A percentile compares a stretch with the other conserved stretches of the same genome.
Conservation (phyloP, 2,113 vertebrate species). For the Agelaius phoeniceus region DNA sequence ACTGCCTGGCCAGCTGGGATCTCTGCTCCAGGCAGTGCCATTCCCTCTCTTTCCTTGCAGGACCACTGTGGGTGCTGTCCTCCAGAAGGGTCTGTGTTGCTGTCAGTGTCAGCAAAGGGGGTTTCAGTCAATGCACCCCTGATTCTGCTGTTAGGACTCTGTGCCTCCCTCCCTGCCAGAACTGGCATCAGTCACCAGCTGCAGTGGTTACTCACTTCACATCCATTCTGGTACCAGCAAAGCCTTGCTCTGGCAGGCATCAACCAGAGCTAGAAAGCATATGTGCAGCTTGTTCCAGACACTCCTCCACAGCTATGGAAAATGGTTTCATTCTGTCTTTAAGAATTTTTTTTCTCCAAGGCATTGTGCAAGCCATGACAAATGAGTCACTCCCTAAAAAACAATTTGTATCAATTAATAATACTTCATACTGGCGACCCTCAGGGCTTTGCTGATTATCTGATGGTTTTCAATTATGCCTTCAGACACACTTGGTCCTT, state of each 20-base stretch:
- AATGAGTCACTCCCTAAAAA: neutral
- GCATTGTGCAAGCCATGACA: neutral
- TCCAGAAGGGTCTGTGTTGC: fast-evolving
- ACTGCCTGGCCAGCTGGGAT: neutral
- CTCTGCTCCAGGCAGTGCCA: neutral
- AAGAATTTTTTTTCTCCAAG: neutral
- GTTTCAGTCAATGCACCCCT: neutral
- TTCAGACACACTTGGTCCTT: neutral
- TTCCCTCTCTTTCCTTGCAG: neutral
- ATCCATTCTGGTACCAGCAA: neutral
- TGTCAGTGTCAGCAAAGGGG: neutral
- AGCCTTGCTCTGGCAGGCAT: constrained; percentile 21
- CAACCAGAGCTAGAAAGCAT: constrained; percentile 3
- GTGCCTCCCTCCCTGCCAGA: neutral
- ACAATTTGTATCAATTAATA: neutral
- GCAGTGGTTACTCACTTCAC: constrained; percentile 26
- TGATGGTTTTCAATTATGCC: neutral
- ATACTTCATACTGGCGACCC: neutral
- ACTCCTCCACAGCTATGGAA: neutral
- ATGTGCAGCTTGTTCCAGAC: neutral
- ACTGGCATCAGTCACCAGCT: neutral
- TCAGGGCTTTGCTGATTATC: neutral
- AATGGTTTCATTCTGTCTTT: neutral
- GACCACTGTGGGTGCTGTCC: neutral
- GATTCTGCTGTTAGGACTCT: neutral